A percentile compares a stretch with the other conserved stretches of the same genome.
These are phyloP conservation scores for Brachionus manjavacas DNA, from an alignment of 1,140 invertebrate genomes.

Conservation along the genomic window DNA sequence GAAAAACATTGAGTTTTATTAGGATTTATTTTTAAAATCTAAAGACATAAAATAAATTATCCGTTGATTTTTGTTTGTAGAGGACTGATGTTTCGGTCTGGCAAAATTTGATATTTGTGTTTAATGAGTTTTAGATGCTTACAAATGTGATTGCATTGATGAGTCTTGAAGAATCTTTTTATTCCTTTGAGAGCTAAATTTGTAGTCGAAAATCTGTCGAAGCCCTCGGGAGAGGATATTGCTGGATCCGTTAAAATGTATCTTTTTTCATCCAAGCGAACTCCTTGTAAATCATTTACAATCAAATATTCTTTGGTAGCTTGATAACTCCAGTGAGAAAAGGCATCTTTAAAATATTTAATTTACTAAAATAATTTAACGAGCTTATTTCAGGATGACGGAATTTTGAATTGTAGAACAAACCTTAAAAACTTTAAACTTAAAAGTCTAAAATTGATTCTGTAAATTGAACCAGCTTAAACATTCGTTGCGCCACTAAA, in stretches of 20 bases:
- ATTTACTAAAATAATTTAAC: not conserved
- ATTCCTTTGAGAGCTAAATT: not conserved
- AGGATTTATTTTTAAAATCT: not conserved
- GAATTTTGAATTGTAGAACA: too few relatives aligned
- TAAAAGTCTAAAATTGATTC: too few relatives aligned
- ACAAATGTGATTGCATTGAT: constrained; percentile 11
- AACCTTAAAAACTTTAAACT: too few relatives aligned
- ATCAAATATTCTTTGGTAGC: not conserved
- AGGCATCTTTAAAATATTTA: not conserved
- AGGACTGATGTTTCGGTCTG: not conserved
- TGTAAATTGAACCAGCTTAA: too few relatives aligned
- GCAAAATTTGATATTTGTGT: not conserved
- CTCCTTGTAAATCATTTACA: constrained; percentile 18
- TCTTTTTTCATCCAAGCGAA: not conserved
- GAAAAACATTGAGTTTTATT: not conserved
- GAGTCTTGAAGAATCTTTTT: not conserved
- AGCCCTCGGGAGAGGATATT: not conserved
- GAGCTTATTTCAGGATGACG: too few relatives aligned
- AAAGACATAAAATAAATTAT: not conserved
- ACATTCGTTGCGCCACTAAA: too few relatives aligned
- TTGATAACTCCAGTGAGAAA: constrained; percentile 36
- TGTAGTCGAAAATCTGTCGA: not conserved
- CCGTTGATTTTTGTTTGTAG: not conserved
- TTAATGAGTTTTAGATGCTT: not conserved
- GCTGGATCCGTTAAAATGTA: constrained; percentile 12